These are phyloP conservation scores for Hydriomena furcata DNA, from an alignment of 2,888 invertebrate species.

Conservation along the genomic window DNA sequence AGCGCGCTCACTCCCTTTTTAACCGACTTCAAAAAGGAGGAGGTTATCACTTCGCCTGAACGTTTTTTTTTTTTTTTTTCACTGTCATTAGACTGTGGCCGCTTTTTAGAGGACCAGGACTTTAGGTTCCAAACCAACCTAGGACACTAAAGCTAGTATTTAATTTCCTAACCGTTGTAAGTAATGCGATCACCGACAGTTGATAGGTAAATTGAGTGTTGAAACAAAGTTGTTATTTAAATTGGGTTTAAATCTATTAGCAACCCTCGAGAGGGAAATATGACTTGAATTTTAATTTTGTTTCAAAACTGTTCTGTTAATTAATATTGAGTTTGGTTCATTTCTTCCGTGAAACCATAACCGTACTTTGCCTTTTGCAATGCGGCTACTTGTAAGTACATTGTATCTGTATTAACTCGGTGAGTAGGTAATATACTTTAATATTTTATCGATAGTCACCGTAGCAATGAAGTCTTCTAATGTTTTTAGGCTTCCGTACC, in stretches of 20 bases:
- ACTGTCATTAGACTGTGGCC: too few relatives aligned
- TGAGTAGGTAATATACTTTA: too few relatives aligned
- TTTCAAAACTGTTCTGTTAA: constrained; percentile 10
- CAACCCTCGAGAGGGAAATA: constrained; percentile 1
- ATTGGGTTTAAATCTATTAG: constrained; percentile 12
- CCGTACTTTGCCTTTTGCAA: not conserved
- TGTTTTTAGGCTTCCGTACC: too few relatives aligned
- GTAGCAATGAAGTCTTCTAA: too few relatives aligned
- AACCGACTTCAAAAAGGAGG: too few relatives aligned
- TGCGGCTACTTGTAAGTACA: too few relatives aligned
- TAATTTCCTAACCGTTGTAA: constrained; percentile 63
- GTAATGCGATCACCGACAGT: constrained; percentile 63
- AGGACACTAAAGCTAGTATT: constrained; percentile 49
- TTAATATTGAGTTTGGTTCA: constrained; percentile 6
- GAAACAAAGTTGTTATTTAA: constrained; percentile 26
- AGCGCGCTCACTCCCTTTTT: too few relatives aligned
- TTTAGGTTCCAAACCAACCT: constrained; percentile 37
- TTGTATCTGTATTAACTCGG: too few relatives aligned
- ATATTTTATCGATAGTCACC: too few relatives aligned
- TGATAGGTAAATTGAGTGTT: constrained; percentile 44
- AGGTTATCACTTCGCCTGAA: not conserved
- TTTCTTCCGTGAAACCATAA: constrained; percentile 6
- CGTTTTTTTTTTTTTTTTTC: too few relatives aligned
- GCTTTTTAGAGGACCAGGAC: not conserved
- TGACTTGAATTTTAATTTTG: constrained; percentile 9